These are phyloP conservation scores for Nasonovia ribisnigri DNA, from an alignment of 2,888 invertebrate genomes.

Conservation along the genomic window DNA sequence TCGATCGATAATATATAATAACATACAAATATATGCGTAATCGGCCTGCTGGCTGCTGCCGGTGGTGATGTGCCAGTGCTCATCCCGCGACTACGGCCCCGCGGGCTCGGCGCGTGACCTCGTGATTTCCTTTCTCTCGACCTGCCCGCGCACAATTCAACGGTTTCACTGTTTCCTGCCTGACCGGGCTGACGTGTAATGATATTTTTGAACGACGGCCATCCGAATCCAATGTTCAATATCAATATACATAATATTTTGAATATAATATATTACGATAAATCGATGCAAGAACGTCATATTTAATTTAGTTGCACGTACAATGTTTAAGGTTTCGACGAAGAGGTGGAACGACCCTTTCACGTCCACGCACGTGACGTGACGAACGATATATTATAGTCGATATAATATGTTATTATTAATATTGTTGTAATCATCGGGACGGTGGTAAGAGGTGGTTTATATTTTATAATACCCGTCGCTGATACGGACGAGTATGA, in stretches of 20 bases:
- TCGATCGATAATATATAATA: conserved; percentile 52
- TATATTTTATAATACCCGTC: no score
- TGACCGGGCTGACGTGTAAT: background rate
- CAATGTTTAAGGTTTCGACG: background rate
- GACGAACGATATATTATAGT: background rate
- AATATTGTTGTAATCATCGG: background rate
- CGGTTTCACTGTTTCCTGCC: background rate
- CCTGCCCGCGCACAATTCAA: conserved; percentile 8
- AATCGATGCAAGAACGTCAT: background rate
- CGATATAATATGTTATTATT: background rate
- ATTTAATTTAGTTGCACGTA: background rate
- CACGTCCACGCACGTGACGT: background rate
- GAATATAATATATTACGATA: background rate
- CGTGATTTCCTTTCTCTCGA: conserved; percentile 64
- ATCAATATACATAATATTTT: background rate
- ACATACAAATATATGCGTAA: conserved; percentile 22
- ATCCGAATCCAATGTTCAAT: background rate
- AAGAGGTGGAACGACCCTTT: background rate
- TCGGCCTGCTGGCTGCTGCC: conserved; percentile 20
- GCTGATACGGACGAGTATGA: background rate
- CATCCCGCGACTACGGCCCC: background rate
- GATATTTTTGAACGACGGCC: background rate
- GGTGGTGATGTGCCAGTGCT: background rate
- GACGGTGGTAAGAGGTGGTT: background rate
- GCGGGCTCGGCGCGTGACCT: conserved; percentile 55